These are phyloP conservation scores for Cynodonichthys magdalenae DNA, from an alignment of 2,797 vertebrate genomes.

Conservation along the genomic window DNA sequence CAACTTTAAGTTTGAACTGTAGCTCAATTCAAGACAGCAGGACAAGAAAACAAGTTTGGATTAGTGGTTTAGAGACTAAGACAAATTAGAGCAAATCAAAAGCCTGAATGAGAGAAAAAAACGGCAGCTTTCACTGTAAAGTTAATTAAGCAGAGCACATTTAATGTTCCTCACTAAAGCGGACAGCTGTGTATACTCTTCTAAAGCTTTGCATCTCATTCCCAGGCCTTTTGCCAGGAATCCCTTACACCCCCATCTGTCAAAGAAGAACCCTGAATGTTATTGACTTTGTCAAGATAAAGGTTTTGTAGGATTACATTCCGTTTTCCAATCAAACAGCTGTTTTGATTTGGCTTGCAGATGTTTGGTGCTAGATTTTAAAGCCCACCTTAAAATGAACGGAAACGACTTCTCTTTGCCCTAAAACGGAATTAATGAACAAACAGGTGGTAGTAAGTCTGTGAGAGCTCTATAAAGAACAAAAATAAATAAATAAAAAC, in stretches of 20 bases:
- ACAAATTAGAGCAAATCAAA: constrained; percentile 60
- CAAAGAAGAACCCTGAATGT: constrained; percentile 5
- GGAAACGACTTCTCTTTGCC: background rate
- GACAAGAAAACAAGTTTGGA: constrained; percentile 15
- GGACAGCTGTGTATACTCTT: constrained; percentile 54
- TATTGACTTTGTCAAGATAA: constrained; percentile 31
- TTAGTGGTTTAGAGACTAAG: constrained; percentile 38
- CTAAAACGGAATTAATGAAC: background rate
- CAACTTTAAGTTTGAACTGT: background rate
- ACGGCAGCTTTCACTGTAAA: constrained; percentile 44
- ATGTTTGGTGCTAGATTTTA: constrained; percentile 13
- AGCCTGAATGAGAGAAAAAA: constrained; percentile 47
- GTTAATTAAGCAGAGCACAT: constrained; percentile 64
- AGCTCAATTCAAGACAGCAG: background rate
- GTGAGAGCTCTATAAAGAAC: background rate
- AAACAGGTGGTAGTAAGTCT: background rate
- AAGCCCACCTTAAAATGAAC: background rate
- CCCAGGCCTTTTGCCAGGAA: constrained; percentile 25
- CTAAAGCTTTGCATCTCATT: constrained; percentile 36
- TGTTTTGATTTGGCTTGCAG: constrained; percentile 32
- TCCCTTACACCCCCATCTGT: constrained; percentile 39
- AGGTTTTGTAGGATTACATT: constrained; percentile 18
- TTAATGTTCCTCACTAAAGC: constrained; percentile 54
- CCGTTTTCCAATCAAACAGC: constrained; percentile 22
- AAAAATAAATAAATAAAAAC: too few relatives aligned